Percentiles rank a stretch among this genome's conserved stretches.
Conservation (phyloP, 1,140 invertebrate genomes). For the Drosophila mojavensis region DNA sequence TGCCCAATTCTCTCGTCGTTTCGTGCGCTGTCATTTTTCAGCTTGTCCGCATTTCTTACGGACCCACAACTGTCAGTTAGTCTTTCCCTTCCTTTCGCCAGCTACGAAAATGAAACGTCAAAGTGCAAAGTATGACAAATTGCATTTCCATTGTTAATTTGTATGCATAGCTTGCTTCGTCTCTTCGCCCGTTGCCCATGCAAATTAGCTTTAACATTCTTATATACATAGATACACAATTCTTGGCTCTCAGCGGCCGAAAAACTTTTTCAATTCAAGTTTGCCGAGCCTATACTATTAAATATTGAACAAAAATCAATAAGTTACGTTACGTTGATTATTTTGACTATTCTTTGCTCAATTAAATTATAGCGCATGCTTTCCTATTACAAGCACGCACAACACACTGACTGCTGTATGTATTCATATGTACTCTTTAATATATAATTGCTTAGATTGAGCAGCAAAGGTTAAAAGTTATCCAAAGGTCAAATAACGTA, state of each 20-base stretch:
- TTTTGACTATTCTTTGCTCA: conserved; percentile 14
- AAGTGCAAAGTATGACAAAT: conserved; percentile 50
- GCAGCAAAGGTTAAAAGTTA: conserved; percentile 25
- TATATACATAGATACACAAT: neutral
- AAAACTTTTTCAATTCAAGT: conserved; percentile 47
- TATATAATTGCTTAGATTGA: conserved; percentile 1
- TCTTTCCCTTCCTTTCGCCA: conserved; percentile 15
- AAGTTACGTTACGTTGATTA: conserved; percentile 52
- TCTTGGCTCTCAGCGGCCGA: neutral
- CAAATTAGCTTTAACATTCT: conserved; percentile 35
- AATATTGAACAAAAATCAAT: conserved; percentile 58
- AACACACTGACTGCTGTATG: neutral
- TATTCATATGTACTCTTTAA: neutral
- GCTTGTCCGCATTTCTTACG: conserved; percentile 36
- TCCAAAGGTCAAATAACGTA: neutral
- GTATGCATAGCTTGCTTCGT: conserved; percentile 38
- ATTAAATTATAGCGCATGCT: neutral
- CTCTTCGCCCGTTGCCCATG: neutral
- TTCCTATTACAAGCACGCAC: neutral
- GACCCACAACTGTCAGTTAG: conserved; percentile 31
- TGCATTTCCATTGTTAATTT: conserved; percentile 54
- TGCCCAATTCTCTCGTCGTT: conserved; percentile 40
- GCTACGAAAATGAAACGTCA: conserved; percentile 62
- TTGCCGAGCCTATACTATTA: conserved; percentile 19
- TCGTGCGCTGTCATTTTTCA: conserved; percentile 56